Evolutionary conservation across 2,888 invertebrate species (phyloP), one percentile per base, ranked within the genome.

Genomic region (Xylophagus ater): DNA sequence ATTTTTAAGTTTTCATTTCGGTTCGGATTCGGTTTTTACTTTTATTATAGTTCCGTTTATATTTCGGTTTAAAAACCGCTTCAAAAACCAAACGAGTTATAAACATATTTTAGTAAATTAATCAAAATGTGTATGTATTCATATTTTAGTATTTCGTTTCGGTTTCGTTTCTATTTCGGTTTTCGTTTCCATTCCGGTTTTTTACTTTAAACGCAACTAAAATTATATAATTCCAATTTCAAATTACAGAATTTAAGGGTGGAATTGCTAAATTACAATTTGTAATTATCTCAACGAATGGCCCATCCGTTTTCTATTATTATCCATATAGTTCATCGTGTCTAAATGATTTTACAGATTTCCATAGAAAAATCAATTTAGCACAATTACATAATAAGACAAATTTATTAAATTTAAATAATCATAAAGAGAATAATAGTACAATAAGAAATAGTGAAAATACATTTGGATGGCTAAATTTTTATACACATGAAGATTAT

Each of bases 201-300:
- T n/a, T n/a, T n/a, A n/a, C n/a, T n/a, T n/a, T n/a, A n/a, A n/a
- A n/a, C n/a, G n/a, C n/a, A n/a, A n/a, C n/a, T n/a, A n/a, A n/a
- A n/a, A n/a, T n/a, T n/a, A n/a, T n/a, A n/a, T n/a, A n/a, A n/a
- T n/a, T n/a, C n/a, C n/a, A n/a, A 21, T 38, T 33, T n/a, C 14
- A 14, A 9, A 17, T 43, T 44, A 1, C 23, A 58, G 60, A 59
- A 42, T 42, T 37, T 31, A 56, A 54, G 43, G 55, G 54, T n/a
- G 51, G 56, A 10, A 54, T 58, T 37, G 53, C 58, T 7, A 49
- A 56, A n/a, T 41, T 55, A 38, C 58, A 61, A 43, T 64, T 64
- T 24, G 54, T 55, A 34, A 42, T 64, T 21, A 52, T 51, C 18
- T 53, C 56, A 29, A 51, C 53, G 18, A 55, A 55, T 38, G 59